Percentiles rank a stretch among this genome's conserved stretches.
phyloP scores from a whole-genome alignment of 2,113 vertebrate genomes.

The Limnothrissa miodon region DNA sequence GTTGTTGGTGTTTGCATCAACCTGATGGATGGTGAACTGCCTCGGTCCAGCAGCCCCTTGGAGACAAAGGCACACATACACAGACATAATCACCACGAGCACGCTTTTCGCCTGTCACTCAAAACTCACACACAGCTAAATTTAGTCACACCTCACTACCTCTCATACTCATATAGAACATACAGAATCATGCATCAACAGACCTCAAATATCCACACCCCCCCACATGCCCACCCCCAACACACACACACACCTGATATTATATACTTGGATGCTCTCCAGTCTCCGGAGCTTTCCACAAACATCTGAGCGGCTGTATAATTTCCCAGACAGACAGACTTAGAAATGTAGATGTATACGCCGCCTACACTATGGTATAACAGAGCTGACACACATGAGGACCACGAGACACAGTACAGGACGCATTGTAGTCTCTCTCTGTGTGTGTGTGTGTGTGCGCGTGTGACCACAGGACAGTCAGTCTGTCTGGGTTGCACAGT shows the following conservation, averaged over 20 bases:
- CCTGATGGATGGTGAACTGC: slow-evolving; percentile 96
- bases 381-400: background rate
- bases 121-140: background rate
- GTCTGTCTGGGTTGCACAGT: slow-evolving; percentile 5
- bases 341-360: background rate
- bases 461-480: slow-evolving; percentile 13
- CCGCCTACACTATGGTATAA: background rate
- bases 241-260: background rate
- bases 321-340: background rate
- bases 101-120: background rate
- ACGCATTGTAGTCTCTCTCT: background rate
- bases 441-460: slow-evolving; percentile 15
- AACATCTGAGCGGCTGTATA: background rate
- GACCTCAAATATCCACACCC: slow-evolving; percentile 1
- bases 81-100: background rate
- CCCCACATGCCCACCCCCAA: background rate
- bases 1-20: slow-evolving; percentile 91
- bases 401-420: background rate
- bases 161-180: background rate
- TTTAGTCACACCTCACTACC: background rate
- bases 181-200: background rate
- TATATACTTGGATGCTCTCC: background rate
- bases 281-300: background rate
- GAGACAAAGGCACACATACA: slow-evolving; percentile 33
- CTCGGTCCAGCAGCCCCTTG: slow-evolving; percentile 93